Conservation (phyloP, 2,113 vertebrate species). For the Ifrita kowaldi region DNA sequence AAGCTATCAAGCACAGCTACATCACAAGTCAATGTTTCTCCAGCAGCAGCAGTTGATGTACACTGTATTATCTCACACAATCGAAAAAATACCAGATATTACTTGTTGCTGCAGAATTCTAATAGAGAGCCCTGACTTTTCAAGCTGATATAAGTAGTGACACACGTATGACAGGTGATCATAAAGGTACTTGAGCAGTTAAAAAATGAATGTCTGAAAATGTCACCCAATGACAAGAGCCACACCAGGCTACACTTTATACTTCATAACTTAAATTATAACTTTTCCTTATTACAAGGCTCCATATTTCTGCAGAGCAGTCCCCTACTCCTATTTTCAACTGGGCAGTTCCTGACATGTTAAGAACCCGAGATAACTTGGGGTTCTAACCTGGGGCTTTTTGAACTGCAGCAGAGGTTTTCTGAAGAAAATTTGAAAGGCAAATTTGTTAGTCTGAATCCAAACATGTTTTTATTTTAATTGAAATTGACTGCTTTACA, state of each 20-base stretch:
- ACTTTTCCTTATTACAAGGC: not conserved
- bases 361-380: not conserved
- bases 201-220: not conserved
- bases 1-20: not conserved
- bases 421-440: not conserved
- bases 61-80: not conserved
- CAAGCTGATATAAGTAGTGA: not conserved
- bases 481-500: slow-evolving; percentile 12
- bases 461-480: not conserved
- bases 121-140: not conserved
- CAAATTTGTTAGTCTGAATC: not conserved
- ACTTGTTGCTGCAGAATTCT: not conserved
- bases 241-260: not conserved
- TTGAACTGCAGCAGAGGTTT: not conserved
- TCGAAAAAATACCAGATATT: not conserved
- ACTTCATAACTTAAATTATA: not conserved
- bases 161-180: rapidly evolving
- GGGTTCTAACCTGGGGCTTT: not conserved
- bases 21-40: not conserved
- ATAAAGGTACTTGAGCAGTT: not conserved
- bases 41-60: not conserved
- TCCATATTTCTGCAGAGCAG: not conserved
- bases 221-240: not conserved
- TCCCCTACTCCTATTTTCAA: not conserved
- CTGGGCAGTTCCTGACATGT: not conserved